Conservation (phyloP, 2,888 invertebrate species). For the Campopleginae sp. region DNA sequence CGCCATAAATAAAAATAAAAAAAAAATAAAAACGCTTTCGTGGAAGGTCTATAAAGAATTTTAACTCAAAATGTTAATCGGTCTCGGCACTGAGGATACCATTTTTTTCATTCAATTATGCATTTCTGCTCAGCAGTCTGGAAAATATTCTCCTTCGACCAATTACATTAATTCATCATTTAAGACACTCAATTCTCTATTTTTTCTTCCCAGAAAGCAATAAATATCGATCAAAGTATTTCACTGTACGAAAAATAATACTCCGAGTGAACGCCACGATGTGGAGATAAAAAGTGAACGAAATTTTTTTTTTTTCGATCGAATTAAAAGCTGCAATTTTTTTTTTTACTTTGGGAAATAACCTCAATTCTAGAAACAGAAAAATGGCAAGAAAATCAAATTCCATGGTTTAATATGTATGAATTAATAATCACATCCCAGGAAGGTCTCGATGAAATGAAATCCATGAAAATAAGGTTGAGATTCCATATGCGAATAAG, state of each 20-base stretch:
- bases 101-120: not conserved
- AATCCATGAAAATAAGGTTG: not conserved
- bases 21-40: slow-evolving; percentile 31
- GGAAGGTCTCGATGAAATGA: not conserved
- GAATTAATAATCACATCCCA: not conserved
- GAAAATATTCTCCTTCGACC: not conserved
- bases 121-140: not conserved
- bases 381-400: not conserved
- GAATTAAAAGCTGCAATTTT: not conserved
- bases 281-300: not conserved
- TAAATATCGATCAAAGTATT: not conserved
- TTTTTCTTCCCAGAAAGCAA: not conserved
- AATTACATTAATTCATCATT: not conserved
- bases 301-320: not conserved
- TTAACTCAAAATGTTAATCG: not conserved
- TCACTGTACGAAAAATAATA: not conserved
- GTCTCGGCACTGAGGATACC: not conserved
- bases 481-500: not conserved
- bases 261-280: not conserved
- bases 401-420: not conserved
- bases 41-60: slow-evolving; percentile 10
- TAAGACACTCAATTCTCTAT: not conserved
- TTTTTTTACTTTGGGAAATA: not conserved
- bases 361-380: not conserved
- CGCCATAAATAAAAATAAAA: slow-evolving; percentile 14